Conservation (phyloP, 2,113 vertebrate species). For the Tetrax tetrax region DNA sequence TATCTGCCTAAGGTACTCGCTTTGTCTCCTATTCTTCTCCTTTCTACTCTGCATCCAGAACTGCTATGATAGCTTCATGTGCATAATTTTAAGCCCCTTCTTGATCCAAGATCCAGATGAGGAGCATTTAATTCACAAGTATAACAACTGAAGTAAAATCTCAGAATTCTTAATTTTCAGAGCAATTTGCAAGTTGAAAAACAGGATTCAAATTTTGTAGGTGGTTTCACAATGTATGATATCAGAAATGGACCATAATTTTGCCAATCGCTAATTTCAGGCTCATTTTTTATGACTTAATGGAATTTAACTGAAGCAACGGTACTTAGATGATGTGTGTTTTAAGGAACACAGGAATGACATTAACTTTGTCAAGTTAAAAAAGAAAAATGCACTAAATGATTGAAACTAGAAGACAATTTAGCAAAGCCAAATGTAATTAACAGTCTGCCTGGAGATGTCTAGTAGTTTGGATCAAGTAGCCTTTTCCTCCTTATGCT, state of each 20-base stretch:
- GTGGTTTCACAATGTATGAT: accelerated
- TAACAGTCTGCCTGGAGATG: background rate
- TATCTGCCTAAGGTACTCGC: background rate
- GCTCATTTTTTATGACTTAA: background rate
- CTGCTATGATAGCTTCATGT: background rate
- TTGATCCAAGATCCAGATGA: background rate
- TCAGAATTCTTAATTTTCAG: background rate
- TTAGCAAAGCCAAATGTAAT: background rate
- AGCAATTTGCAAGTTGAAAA: background rate
- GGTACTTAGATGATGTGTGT: background rate
- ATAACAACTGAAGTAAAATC: background rate
- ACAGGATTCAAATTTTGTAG: background rate
- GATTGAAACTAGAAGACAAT: background rate
- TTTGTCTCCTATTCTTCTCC: background rate
- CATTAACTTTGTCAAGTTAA: background rate
- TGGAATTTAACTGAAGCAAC: background rate
- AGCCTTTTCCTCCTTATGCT: background rate
- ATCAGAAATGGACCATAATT: background rate
- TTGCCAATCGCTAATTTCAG: background rate
- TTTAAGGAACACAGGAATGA: background rate
- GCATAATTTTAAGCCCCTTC: background rate
- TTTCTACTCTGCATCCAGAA: background rate
- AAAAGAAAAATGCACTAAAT: background rate
- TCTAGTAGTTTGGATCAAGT: background rate
- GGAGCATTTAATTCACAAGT: background rate